Base-by-base conservation (phyloP, 2,797 vertebrate species). In the Craterocephalus amniculus region DNA sequence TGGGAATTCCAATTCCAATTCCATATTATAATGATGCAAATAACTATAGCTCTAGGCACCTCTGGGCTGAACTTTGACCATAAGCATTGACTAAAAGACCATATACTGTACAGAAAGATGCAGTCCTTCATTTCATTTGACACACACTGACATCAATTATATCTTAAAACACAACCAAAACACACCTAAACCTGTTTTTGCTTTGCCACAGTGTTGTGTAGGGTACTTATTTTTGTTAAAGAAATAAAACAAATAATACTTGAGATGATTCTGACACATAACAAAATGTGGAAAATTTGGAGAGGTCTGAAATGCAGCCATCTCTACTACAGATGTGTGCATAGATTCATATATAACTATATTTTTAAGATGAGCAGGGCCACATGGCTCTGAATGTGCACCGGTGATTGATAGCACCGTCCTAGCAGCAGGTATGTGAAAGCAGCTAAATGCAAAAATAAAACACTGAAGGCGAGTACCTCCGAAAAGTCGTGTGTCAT, bases 401-500 rank as follows among this genome's bases (percentile, higher is more conserved):
- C 9, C 43, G 32, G 52, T 67, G 80, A 70, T 36, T 76, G 79
- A 63, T 29, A 13, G 13, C 26, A 70, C 49, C 36, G 29, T 74
- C 64, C 56, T 48, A 69, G 36, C 57, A 83, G 77, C 70, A 81
- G 64, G 57, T 71, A 78, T 78, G 88, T 86, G 83, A 85, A 81
- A 90, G 86, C 79, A 67, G 82, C 78, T 79, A 64, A 80, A 90
- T 80, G 90, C 70, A 84, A 87, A 78, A 85, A 80, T 82, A 90
- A 84, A 86, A 89, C 83, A 87, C 87, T 89, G 85, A 84, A 79
- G 89, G 85, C 76, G 80, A 87, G 92, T 95, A 95, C 94, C 94
- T 95, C 94, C 93, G 92, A 95, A 93, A 80, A 95, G 94, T 75
- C 92, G 92, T 45, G 92, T 93, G 88, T 95, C 94, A 91, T 95